Evolutionary conservation across 1,140 invertebrate genomes (phyloP), one percentile per base, ranked within the genome.

Genomic region (Ganaspis sp.): DNA sequence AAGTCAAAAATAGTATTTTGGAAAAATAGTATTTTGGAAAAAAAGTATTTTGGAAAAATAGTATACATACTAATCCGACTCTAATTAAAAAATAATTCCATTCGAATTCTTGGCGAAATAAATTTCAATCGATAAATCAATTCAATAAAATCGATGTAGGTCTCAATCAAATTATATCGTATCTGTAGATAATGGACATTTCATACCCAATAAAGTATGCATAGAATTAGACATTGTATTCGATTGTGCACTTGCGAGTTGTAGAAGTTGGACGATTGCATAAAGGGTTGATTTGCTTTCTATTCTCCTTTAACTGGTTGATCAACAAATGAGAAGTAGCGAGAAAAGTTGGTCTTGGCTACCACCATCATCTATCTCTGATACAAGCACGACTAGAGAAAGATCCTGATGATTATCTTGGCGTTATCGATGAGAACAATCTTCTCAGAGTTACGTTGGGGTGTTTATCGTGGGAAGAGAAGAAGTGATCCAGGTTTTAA

Each of bases 341-440:
- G 69, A 72, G 34, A 77, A 76, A 81, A 78, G 75, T 76, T 69
- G 1, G 19, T 72, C 75, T 26, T 64, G 69, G 72, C 49, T 40
- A 37, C 58, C 49, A 23, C 53, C 81, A 70, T 75, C 69, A 74
- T 78, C 72, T 73, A 74, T 76, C 75, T 74, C 69, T 70, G 64
- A 73, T 74, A 73, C 74, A 72, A 79, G 73, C 81, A 87, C 82
- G 79, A 80, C 76, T 54, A 75, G 88, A 88, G 88, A 89, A 89
- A 89, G 84, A 88, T 86, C 80, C 87, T 86, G 88, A 89, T 89
- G 83, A 78, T 77, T 88, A 88, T 88, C 87, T 85, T 42, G 79
- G 70, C 82, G 78, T 75, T 88, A 89, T 89, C 87, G 81, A 80
- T 78, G 73, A 58, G 83, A 80, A 83, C 81, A 83, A 89, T 89